phyloP scores from a whole-genome alignment of 1,140 invertebrate genomes.

The Zaprionus kolodkinae region DNA sequence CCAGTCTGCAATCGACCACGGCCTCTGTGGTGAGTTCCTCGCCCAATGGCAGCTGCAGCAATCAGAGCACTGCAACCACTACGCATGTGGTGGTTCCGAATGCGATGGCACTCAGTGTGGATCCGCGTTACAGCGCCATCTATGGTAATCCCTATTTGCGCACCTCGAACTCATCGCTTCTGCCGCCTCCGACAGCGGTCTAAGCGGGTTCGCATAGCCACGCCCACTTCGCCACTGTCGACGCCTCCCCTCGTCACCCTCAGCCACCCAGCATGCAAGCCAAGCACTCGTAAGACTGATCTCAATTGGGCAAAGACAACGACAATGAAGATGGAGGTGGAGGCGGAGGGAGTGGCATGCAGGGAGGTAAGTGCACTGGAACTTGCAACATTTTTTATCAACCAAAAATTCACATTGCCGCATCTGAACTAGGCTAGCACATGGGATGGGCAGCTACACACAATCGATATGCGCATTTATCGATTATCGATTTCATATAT shows the following conservation, averaged over 20 bases:
- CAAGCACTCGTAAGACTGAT: conserved; percentile 57
- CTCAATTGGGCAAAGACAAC: conserved; percentile 37
- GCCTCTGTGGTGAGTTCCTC: conserved; percentile 83
- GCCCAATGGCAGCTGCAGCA: conserved; percentile 81
- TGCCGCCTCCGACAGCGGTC: conserved; percentile 84
- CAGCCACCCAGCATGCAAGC: conserved; percentile 8
- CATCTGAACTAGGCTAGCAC: conserved; percentile 36
- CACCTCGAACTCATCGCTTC: conserved; percentile 85
- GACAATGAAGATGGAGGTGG: not conserved
- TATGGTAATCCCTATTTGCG: conserved; percentile 95
- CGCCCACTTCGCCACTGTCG: not conserved
- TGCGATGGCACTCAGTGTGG: conserved; percentile 86
- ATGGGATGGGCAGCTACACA: conserved; percentile 10
- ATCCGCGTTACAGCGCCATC: conserved; percentile 93
- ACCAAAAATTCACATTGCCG: conserved; percentile 52
- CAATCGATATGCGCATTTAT: conserved; percentile 34
- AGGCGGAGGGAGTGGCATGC: not conserved
- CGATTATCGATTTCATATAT: conserved; percentile 14
- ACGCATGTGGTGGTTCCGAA: conserved; percentile 76
- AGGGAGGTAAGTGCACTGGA: conserved; percentile 4
- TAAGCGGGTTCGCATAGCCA: conserved; percentile 33
- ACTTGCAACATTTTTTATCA: conserved; percentile 33
- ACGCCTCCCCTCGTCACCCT: no score
- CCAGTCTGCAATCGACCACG: conserved; percentile 78
- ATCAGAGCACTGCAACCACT: conserved; percentile 74